These are phyloP conservation scores for Hirtodrosophila trivittata DNA, from an alignment of 2,888 invertebrate genomes.

Conservation along the genomic window DNA sequence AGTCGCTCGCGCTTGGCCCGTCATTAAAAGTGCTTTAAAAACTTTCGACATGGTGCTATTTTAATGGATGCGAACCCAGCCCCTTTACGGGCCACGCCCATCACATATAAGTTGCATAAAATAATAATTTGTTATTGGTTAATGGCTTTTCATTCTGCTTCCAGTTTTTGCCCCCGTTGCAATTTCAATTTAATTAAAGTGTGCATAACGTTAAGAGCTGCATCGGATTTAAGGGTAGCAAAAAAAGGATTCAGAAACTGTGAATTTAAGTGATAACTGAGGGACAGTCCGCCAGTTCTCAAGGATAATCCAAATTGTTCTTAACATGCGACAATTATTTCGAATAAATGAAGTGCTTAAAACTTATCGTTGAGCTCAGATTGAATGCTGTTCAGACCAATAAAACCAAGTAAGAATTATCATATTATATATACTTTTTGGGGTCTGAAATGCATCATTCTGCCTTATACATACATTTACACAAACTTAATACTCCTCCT, in stretches of 20 bases:
- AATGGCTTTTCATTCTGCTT: conserved; percentile 46
- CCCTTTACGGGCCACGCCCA: not conserved
- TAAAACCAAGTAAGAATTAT: too few relatives aligned
- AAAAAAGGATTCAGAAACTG: too few relatives aligned
- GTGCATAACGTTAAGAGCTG: not conserved
- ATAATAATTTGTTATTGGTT: conserved; percentile 61
- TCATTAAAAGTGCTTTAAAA: conserved; percentile 59
- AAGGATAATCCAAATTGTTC: too few relatives aligned
- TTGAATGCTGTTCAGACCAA: too few relatives aligned
- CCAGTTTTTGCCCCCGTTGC: conserved; percentile 13
- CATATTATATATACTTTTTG: too few relatives aligned
- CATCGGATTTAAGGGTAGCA: not conserved
- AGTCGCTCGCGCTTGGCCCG: conserved; percentile 32
- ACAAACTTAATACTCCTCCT: too few relatives aligned
- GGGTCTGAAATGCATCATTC: too few relatives aligned
- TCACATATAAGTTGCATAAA: conserved; percentile 31
- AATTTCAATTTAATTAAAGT: conserved; percentile 47
- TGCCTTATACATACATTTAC: too few relatives aligned
- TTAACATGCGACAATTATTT: not conserved
- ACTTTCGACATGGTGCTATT: conserved; percentile 35
- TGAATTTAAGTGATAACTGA: too few relatives aligned
- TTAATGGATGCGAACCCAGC: conserved; percentile 3
- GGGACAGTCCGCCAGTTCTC: too few relatives aligned
- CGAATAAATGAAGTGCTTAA: not conserved
- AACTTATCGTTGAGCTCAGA: too few relatives aligned